A percentile compares a stretch with the other conserved stretches of the same genome.
Conservation (phyloP, 2,113 vertebrate species). For the Anguilla japonica region DNA sequence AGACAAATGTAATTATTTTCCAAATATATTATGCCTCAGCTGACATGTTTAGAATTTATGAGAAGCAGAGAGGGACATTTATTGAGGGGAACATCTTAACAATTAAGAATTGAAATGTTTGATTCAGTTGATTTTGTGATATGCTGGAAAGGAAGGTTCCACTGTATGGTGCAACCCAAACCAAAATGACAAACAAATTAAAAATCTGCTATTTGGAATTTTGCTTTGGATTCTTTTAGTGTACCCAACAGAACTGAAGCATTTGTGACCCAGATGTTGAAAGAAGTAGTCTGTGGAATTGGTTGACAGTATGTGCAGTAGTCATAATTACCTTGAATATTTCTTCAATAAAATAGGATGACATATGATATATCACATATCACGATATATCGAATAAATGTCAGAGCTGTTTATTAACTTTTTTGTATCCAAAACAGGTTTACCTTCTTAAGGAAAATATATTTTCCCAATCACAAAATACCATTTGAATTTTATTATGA, state of each 20-base stretch:
- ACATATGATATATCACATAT: constrained; percentile 37
- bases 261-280: not conserved
- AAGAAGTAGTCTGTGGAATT: not conserved
- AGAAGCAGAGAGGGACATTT: constrained; percentile 39
- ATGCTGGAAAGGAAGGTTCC: constrained; percentile 43
- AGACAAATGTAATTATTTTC: too few relatives aligned
- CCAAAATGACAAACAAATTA: not conserved
- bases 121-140: constrained; percentile 39
- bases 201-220: constrained; percentile 53
- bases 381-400: constrained; percentile 50
- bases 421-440: constrained; percentile 33
- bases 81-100: constrained; percentile 49
- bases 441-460: constrained; percentile 46
- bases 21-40: too few relatives aligned
- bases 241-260: constrained; percentile 9
- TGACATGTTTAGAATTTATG: constrained; percentile 31
- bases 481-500: constrained; percentile 25
- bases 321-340: constrained; percentile 41
- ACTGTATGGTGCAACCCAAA: constrained; percentile 34
- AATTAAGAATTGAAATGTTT: constrained; percentile 43
- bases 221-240: constrained; percentile 30
- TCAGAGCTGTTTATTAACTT: constrained; percentile 44
- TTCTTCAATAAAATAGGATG: constrained; percentile 35
- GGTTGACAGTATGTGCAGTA: constrained; percentile 33
- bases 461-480: constrained; percentile 43